Percentiles rank a stretch among this genome's conserved stretches.
Evolutionary conservation across 2,797 vertebrate genomes (phyloP).

Genomic region (Dendrocincla tyrannina): DNA sequence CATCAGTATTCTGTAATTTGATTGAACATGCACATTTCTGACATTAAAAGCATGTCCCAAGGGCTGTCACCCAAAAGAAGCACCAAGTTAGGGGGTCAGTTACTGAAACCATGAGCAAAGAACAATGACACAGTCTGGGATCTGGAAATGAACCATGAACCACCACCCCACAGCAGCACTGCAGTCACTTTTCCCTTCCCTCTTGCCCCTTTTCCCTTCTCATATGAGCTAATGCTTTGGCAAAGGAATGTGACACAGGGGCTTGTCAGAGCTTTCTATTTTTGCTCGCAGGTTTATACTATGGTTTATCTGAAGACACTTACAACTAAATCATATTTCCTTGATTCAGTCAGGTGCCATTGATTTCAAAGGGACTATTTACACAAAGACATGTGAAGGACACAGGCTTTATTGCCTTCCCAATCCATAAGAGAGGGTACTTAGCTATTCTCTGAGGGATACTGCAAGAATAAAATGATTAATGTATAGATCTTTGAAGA

Average conservation of each 20-base stretch:
- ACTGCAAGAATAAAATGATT: not conserved
- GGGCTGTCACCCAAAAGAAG: not conserved
- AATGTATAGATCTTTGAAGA: constrained; percentile 7
- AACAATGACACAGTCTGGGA: not conserved
- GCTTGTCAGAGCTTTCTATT: not conserved
- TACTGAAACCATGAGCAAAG: not conserved
- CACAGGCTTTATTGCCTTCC: not conserved
- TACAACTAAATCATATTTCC: not conserved
- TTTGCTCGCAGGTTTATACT: not conserved
- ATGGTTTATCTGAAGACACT: not conserved
- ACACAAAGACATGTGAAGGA: constrained; percentile 14
- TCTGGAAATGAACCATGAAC: not conserved
- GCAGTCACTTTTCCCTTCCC: not conserved
- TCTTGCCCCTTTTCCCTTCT: not conserved
- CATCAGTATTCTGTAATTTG: not conserved
- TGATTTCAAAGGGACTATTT: not conserved
- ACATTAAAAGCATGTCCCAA: not conserved
- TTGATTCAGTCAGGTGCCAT: not conserved
- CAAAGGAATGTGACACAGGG: not conserved
- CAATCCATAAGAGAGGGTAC: not conserved
- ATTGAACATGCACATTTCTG: not conserved
- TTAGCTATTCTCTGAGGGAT: not conserved
- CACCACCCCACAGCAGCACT: not conserved
- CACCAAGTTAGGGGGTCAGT: not conserved
- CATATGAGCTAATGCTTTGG: not conserved